These are phyloP conservation scores for Cacoxenus indagator DNA, from an alignment of 2,888 invertebrate genomes.

Conservation along the genomic window DNA sequence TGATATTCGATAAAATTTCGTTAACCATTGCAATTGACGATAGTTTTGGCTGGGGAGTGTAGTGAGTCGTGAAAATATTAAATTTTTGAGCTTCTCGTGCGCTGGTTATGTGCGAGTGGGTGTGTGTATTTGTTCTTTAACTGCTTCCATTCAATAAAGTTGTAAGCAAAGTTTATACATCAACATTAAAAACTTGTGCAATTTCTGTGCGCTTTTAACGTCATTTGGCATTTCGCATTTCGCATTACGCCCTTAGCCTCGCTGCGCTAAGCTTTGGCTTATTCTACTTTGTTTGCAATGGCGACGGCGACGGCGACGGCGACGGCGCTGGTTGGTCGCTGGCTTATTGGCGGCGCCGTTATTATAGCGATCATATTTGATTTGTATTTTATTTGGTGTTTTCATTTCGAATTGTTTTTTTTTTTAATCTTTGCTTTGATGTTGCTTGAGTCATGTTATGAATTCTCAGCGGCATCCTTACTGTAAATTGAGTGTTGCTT, in stretches of 20 bases:
- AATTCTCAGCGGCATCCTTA: constrained; percentile 16
- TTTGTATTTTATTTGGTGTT: not conserved
- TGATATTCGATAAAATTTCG: too few relatives aligned
- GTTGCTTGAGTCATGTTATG: not conserved
- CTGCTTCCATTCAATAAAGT: constrained; percentile 48
- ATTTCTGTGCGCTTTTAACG: constrained; percentile 52
- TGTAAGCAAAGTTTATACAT: constrained; percentile 52
- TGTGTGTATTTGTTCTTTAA: not conserved
- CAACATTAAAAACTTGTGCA: constrained; percentile 52
- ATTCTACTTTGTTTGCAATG: not conserved
- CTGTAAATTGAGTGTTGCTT: constrained; percentile 18
- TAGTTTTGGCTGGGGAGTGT: too few relatives aligned
- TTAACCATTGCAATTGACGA: too few relatives aligned
- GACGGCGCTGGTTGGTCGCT: too few relatives aligned
- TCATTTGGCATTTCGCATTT: constrained; percentile 20
- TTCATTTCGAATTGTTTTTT: not conserved
- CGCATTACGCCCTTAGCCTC: not conserved
- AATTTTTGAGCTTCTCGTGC: too few relatives aligned
- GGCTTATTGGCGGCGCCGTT: too few relatives aligned
- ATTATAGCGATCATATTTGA: not conserved
- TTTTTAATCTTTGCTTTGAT: not conserved
- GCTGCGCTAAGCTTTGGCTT: constrained; percentile 13
- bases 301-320: too few relatives aligned
- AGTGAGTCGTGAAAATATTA: too few relatives aligned
- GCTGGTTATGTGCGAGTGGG: not conserved